These are phyloP conservation scores for Entomobrya multifasciata DNA, from an alignment of 2,888 invertebrate species.

Conservation along the genomic window DNA sequence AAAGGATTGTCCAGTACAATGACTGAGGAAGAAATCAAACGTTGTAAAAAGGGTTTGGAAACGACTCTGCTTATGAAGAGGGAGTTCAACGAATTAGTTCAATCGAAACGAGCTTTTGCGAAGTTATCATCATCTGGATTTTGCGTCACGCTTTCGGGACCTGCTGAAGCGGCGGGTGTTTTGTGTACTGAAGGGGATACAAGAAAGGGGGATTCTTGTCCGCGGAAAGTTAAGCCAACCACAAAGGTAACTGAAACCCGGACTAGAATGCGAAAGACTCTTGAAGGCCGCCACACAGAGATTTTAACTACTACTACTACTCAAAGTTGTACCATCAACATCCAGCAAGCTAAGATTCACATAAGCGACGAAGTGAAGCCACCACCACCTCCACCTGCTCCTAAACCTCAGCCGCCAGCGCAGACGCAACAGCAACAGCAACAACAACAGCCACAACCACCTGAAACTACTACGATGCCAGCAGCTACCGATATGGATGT, in stretches of 20 bases:
- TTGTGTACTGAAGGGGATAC: slow-evolving; percentile 18
- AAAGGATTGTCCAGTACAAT: slow-evolving; percentile 45
- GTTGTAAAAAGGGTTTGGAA: slow-evolving; percentile 59
- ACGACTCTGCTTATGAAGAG: slow-evolving; percentile 59
- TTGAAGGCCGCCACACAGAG: slow-evolving; percentile 20
- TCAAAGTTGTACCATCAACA: slow-evolving; percentile 16
- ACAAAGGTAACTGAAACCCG: slow-evolving; percentile 48
- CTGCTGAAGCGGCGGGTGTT: slow-evolving; percentile 36
- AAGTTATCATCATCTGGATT: slow-evolving; percentile 59
- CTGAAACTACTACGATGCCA: not conserved
- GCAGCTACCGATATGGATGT: slow-evolving; percentile 67
- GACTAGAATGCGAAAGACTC: slow-evolving; percentile 44
- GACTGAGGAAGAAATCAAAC: slow-evolving; percentile 63
- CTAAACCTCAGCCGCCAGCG: not conserved
- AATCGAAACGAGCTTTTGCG: slow-evolving; percentile 58
- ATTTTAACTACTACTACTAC: slow-evolving; percentile 29
- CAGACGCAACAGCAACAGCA: not conserved
- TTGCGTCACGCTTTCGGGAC: slow-evolving; percentile 51
- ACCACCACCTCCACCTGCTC: not conserved
- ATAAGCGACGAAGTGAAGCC: slow-evolving; percentile 10
- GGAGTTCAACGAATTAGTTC: slow-evolving; percentile 53
- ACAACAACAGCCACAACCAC: too few species aligned
- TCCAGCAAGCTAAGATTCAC: slow-evolving; percentile 13
- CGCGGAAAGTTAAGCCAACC: not conserved
- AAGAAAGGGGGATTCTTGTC: not conserved